Percentiles rank a stretch among this genome's conserved stretches.
phyloP scores from a whole-genome alignment of 2,888 invertebrate species.

The Agrotis ipsilon region DNA sequence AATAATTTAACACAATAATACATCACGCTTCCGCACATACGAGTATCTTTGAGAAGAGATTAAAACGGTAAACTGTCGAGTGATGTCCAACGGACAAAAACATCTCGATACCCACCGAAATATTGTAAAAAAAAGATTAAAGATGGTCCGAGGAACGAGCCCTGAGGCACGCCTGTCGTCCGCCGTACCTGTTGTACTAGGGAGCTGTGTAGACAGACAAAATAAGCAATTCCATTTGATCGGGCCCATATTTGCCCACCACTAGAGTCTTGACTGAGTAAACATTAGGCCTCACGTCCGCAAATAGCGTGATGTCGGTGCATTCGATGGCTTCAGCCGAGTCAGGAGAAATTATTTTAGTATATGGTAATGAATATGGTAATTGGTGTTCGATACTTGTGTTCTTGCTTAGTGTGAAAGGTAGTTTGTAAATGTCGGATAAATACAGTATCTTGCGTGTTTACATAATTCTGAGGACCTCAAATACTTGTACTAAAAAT shows the following conservation, averaged over 20 bases:
- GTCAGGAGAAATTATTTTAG: conserved; percentile 81
- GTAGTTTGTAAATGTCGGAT: conserved; percentile 50
- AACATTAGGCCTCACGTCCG: conserved; percentile 90
- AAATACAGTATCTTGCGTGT: conserved; percentile 52
- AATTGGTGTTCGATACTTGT: conserved; percentile 65
- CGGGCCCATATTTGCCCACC: conserved; percentile 90
- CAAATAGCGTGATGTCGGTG: conserved; percentile 89
- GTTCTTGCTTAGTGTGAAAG: conserved; percentile 57
- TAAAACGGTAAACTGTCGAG: conserved; percentile 82
- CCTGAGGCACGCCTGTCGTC: conserved; percentile 82
- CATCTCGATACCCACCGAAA: conserved; percentile 80
- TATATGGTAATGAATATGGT: conserved; percentile 68
- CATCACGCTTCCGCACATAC: conserved; percentile 79
- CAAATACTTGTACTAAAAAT: conserved; percentile 54
- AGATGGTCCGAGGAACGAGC: conserved; percentile 77
- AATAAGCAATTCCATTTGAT: conserved; percentile 91
- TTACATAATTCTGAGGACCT: conserved; percentile 37
- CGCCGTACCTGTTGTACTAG: conserved; percentile 86
- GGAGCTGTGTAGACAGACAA: conserved; percentile 90
- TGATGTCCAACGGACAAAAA: conserved; percentile 80
- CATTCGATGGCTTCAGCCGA: conserved; percentile 81
- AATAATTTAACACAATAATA: conserved; percentile 79
- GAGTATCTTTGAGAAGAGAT: conserved; percentile 79
- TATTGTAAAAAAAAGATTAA: conserved; percentile 79
- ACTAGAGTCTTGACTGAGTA: conserved; percentile 90